Percentiles rank a stretch among this genome's conserved stretches.
Evolutionary conservation across 1,140 invertebrate genomes (phyloP).

Genomic region (Cardiocondyla obscurior): DNA sequence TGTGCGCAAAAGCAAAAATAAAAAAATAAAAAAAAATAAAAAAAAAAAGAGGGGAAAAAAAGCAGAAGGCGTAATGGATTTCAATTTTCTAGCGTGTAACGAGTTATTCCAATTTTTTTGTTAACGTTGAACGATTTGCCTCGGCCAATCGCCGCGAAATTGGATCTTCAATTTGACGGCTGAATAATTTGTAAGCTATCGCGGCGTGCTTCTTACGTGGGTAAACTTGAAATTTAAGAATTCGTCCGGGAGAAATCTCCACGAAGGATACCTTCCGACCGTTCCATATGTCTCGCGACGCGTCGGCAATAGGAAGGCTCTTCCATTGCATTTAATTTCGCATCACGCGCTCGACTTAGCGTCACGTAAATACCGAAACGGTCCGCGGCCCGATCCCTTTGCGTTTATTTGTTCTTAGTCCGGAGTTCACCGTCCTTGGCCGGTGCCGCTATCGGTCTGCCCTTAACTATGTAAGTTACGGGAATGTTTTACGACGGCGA

Average conservation of each 20-base stretch:
- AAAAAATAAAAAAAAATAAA: too few species aligned
- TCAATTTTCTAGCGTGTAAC: background rate
- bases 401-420: constrained; percentile 35
- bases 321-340: constrained; percentile 22
- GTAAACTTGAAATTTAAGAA: background rate
- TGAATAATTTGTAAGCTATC: background rate
- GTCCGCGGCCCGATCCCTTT: too few species aligned
- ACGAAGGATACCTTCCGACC: background rate
- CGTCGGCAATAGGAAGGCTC: constrained; percentile 18
- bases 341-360: constrained; percentile 35
- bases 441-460: constrained; percentile 40
- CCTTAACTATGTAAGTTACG: constrained; percentile 53
- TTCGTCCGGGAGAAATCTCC: too few species aligned
- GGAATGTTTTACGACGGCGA: constrained; percentile 45
- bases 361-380: constrained; percentile 28
- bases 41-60: too few species aligned
- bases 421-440: background rate
- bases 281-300: constrained; percentile 26
- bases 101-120: background rate
- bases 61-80: background rate
- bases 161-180: background rate
- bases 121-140: background rate
- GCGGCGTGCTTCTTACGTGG: background rate
- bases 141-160: background rate
- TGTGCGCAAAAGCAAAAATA: background rate